phyloP scores from a whole-genome alignment of 1,140 invertebrate species.

The Drosophila seguyi region DNA sequence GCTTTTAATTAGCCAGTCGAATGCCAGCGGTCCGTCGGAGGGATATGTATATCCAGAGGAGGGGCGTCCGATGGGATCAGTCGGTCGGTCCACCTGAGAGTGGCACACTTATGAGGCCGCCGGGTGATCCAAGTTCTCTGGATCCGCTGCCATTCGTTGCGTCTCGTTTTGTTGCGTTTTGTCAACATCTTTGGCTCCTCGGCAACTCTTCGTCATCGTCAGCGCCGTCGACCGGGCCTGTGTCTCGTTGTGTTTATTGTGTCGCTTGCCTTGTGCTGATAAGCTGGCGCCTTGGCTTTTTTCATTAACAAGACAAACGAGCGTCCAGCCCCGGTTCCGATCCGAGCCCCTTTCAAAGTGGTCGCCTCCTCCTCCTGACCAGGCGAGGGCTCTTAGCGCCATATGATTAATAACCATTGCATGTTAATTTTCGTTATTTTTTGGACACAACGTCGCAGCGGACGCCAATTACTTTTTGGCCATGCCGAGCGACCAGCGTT shows the following conservation, averaged over 20 bases:
- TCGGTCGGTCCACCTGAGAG: conserved; percentile 19
- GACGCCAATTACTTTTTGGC: conserved; percentile 70
- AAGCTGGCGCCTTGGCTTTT: conserved; percentile 85
- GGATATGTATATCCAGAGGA: conserved; percentile 10
- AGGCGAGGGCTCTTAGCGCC: conserved; percentile 43
- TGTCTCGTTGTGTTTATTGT: conserved; percentile 63
- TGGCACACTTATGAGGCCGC: conserved; percentile 69
- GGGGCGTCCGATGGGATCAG: conserved; percentile 12
- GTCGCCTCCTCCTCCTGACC: conserved; percentile 3
- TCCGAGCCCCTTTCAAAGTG: conserved; percentile 32
- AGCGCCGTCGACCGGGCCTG: conserved; percentile 13
- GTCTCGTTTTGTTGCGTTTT: conserved; percentile 58
- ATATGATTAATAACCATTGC: conserved; percentile 80
- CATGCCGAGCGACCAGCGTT: conserved; percentile 7
- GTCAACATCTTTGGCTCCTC: conserved; percentile 67
- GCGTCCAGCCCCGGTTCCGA: conserved; percentile 30
- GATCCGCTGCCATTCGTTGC: neutral
- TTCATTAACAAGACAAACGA: conserved; percentile 84
- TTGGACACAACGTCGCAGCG: conserved; percentile 57
- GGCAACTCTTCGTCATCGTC: conserved; percentile 23
- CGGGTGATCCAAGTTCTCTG: conserved; percentile 36
- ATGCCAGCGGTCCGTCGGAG: conserved; percentile 25
- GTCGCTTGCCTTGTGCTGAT: conserved; percentile 77
- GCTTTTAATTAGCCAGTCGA: conserved; percentile 75
- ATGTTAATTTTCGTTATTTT: conserved; percentile 68